Percentiles rank a stretch among this genome's conserved stretches.
phyloP scores from a whole-genome alignment of 2,888 invertebrate species.

The Leptarthrus brevirostris region DNA sequence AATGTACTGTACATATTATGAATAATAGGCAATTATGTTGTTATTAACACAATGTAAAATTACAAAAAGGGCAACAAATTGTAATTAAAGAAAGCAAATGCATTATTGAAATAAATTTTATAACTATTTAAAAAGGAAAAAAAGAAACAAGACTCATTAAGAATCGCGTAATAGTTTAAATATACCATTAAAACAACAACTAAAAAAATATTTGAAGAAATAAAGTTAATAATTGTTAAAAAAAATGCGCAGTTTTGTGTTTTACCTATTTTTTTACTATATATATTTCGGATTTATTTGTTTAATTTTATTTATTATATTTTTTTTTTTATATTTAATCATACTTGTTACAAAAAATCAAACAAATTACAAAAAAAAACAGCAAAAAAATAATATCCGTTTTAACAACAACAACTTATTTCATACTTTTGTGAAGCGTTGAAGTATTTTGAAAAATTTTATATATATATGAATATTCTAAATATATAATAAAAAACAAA shows the following conservation, averaged over 20 bases:
- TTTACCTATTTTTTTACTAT: neutral
- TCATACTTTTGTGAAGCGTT: too few relatives aligned
- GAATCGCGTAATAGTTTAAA: conserved; percentile 43
- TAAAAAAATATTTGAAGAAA: conserved; percentile 42
- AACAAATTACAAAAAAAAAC: too few relatives aligned
- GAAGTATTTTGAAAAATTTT: too few relatives aligned
- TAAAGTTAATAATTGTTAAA: conserved; percentile 45
- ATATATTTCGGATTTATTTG: neutral
- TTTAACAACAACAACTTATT: too few relatives aligned
- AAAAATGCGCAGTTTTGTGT: conserved; percentile 37
- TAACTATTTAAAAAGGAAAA: conserved; percentile 34
- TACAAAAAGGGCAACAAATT: conserved; percentile 32
- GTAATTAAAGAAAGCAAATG: conserved; percentile 30
- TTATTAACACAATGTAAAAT: conserved; percentile 34
- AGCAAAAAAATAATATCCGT: too few relatives aligned
- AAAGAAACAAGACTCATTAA: conserved; percentile 41
- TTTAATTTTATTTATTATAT: too few relatives aligned
- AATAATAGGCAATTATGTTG: conserved; percentile 7
- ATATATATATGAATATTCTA: too few relatives aligned
- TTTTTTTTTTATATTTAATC: too few relatives aligned
- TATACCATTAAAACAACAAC: conserved; percentile 34
- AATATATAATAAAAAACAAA: too few relatives aligned
- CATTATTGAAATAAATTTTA: conserved; percentile 39
- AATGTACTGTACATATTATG: conserved; percentile 39
- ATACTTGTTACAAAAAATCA: too few relatives aligned